A percentile compares a stretch with the other conserved stretches of the same genome.
Conservation (phyloP, 2,113 vertebrate genomes). For the Panurus biarmicus region DNA sequence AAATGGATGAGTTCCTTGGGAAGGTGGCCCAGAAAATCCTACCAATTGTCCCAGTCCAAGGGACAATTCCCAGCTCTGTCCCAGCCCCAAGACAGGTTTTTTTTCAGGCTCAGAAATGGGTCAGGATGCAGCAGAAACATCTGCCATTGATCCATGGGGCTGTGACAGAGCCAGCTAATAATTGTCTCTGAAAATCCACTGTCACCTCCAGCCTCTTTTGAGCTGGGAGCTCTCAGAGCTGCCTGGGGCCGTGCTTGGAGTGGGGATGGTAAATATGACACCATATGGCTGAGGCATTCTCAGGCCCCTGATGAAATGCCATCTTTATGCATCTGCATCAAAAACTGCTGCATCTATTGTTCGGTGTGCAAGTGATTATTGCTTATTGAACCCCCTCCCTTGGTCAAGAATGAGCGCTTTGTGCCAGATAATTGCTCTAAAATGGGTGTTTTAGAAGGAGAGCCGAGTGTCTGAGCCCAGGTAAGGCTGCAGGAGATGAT, state of each 20-base stretch:
- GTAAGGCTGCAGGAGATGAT: neutral
- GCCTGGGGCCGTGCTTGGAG: neutral
- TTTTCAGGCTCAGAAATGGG: neutral
- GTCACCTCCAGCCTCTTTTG: neutral
- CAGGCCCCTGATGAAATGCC: neutral
- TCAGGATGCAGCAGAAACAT: neutral
- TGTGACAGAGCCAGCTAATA: neutral
- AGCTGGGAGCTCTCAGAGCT: neutral
- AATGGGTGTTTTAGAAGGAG: neutral
- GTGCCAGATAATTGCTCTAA: neutral
- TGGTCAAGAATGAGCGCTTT: neutral
- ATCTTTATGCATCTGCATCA: neutral
- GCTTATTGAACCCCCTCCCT: neutral
- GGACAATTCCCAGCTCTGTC: neutral
- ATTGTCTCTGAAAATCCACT: conserved; percentile 30
- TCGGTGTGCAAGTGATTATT: neutral
- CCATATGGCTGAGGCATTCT: neutral
- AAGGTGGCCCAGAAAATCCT: neutral
- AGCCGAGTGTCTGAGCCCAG: neutral
- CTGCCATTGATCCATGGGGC: neutral
- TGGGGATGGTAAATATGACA: neutral
- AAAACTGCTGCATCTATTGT: neutral
- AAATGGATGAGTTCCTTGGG: neutral
- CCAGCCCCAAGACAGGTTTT: accelerated
- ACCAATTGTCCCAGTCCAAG: too few species aligned